These are phyloP conservation scores for Phoxinus phoxinus DNA, from an alignment of 2,113 vertebrate species.

Conservation along the genomic window DNA sequence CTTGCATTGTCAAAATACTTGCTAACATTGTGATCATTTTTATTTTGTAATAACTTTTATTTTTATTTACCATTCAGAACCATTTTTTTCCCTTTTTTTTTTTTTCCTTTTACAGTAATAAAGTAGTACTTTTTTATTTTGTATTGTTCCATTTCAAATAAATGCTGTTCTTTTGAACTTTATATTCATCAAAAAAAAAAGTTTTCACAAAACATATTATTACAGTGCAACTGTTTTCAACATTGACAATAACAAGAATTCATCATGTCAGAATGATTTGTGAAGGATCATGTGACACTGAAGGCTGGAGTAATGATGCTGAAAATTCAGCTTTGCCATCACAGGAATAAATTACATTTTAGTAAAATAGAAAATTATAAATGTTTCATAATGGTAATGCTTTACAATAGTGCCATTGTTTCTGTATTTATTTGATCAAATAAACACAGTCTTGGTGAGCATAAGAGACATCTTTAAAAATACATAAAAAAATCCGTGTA, in stretches of 20 bases:
- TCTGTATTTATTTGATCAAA: not conserved
- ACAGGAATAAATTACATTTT: not conserved
- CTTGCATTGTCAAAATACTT: not conserved
- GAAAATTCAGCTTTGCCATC: not conserved
- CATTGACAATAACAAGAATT: not conserved
- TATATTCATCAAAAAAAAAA: too few species aligned
- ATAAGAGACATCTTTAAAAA: not conserved
- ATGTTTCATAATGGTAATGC: not conserved
- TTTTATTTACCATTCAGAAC: too few species aligned
- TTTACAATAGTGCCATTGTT: not conserved
- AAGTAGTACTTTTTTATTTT: too few species aligned
- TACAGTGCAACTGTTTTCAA: not conserved
- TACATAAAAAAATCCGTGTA: not conserved
- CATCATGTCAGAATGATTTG: not conserved
- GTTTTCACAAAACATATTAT: not conserved
- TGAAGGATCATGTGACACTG: not conserved
- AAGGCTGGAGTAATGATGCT: not conserved
- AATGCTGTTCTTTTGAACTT: too few species aligned
- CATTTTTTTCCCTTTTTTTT: too few species aligned
- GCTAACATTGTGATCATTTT: not conserved
- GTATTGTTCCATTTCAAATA: too few species aligned
- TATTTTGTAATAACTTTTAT: too few species aligned
- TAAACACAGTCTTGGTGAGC: not conserved
- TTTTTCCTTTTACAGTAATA: too few species aligned
- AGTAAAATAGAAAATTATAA: too few species aligned